Conservation (phyloP, 2,888 invertebrate genomes). For the Plutella xylostella region DNA sequence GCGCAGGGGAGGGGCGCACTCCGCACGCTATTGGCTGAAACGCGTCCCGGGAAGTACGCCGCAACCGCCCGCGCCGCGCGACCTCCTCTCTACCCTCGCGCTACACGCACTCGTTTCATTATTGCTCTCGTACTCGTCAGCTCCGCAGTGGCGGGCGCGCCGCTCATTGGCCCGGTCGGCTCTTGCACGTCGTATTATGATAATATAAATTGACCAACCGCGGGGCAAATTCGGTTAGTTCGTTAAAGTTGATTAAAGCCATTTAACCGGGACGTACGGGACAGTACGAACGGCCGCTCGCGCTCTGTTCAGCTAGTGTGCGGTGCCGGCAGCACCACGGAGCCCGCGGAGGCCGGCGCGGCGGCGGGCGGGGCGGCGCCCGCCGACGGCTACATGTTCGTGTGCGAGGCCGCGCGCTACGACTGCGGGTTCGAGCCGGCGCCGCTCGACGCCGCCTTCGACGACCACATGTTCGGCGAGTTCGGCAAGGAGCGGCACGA, state of each 20-base stretch:
- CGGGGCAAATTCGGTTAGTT: conserved; percentile 68
- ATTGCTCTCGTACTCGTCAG: conserved; percentile 13
- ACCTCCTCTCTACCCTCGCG: too few species aligned
- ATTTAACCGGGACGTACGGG: conserved; percentile 66
- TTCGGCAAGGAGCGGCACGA: conserved; percentile 72
- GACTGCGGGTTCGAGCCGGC: conserved; percentile 53
- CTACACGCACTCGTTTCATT: too few species aligned
- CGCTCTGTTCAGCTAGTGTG: too few species aligned
- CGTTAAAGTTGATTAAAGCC: conserved; percentile 71
- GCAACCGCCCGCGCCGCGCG: conserved; percentile 6
- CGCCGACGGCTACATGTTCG: conserved; percentile 61
- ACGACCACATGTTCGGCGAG: conserved; percentile 85
- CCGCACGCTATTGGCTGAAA: conserved; percentile 3
- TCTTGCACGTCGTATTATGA: conserved; percentile 51
- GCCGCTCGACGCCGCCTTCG: conserved; percentile 79
- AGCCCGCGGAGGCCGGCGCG: conserved; percentile 31
- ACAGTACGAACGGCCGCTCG: conserved; percentile 63
- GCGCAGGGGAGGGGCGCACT: conserved; percentile 14
- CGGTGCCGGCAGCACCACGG: conserved; percentile 28
- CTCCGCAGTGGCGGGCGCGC: conserved; percentile 9
- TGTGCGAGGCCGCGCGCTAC: conserved; percentile 54
- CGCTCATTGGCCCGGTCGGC: conserved; percentile 38
- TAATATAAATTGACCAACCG: conserved; percentile 72
- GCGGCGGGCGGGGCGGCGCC: conserved; percentile 61
- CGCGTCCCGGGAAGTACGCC: background rate